A percentile compares a stretch with the other conserved stretches of the same genome.
Evolutionary conservation across 35 echinoderm and acorn worm species (phyloP).

Genomic region (Ophiothrix spiculata): DNA sequence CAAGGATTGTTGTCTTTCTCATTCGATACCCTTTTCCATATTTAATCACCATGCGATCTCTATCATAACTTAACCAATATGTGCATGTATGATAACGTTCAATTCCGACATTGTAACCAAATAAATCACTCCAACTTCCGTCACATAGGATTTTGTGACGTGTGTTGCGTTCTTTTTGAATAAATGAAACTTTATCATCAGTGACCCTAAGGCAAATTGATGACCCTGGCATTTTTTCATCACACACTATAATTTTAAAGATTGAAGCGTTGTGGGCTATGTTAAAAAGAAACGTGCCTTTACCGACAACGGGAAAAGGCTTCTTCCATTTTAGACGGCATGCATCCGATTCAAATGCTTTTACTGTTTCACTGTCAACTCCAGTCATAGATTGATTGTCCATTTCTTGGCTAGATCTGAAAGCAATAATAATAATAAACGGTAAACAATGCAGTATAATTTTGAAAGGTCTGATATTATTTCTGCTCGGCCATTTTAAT

Average conservation of each 20-base stretch:
- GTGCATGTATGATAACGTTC: conserved; percentile 14
- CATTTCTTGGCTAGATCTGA: no score
- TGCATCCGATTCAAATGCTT: no score
- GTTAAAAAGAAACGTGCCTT: conserved; percentile 39
- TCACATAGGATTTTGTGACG: neutral
- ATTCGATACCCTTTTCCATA: conserved; percentile 51
- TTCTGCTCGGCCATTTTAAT: no score
- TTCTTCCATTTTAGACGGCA: no score
- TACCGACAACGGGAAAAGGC: conserved; percentile 42
- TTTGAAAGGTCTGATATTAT: no score
- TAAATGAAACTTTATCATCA: neutral
- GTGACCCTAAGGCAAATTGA: conserved; percentile 19
- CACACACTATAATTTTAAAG: neutral
- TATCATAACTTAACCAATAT: conserved; percentile 54
- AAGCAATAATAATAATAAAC: no score
- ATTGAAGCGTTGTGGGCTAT: conserved; percentile 4
- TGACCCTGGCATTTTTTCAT: neutral
- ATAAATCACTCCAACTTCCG: neutral
- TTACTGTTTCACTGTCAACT: no score
- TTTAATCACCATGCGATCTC: conserved; percentile 35
- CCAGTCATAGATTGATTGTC: no score
- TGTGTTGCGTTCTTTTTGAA: neutral
- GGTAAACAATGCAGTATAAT: no score
- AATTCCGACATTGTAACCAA: neutral
- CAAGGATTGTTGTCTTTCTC: conserved; percentile 25